Evolutionary conservation across 2,888 invertebrate species (phyloP).

Genomic region (Oxystoma pomonae): DNA sequence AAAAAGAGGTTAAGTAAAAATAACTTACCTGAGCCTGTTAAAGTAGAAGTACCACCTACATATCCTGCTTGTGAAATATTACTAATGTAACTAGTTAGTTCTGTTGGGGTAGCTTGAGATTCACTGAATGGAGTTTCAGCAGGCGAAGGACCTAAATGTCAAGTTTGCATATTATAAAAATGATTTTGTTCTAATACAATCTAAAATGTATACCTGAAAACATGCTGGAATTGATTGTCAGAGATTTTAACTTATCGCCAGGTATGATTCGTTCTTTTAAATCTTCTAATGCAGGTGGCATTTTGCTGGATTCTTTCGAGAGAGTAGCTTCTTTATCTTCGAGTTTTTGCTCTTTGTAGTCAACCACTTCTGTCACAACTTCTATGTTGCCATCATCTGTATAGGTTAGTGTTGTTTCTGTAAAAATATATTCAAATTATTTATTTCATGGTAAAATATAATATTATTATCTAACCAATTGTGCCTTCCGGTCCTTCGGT

Average conservation of each 20-base stretch:
- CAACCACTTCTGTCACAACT: slow-evolving; percentile 28
- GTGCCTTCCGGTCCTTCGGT: slow-evolving; percentile 44
- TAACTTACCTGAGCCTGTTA: neutral
- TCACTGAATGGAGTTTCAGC: neutral
- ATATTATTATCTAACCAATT: slow-evolving; percentile 27
- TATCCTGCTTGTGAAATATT: neutral
- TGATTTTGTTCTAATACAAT: no score
- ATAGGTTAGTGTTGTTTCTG: slow-evolving; percentile 40
- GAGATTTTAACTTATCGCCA: neutral
- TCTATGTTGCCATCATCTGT: slow-evolving; percentile 43
- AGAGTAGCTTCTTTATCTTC: no score
- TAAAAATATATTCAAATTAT: neutral
- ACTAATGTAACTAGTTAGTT: neutral
- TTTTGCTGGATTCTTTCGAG: no score
- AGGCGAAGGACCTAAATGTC: neutral
- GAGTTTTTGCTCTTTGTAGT: slow-evolving; percentile 4
- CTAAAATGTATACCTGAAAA: no score
- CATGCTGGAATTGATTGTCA: slow-evolving; percentile 12
- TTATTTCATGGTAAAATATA: neutral
- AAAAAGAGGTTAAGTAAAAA: no score
- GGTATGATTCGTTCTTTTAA: no score
- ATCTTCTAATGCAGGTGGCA: no score
- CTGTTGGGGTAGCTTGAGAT: neutral
- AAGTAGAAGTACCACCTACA: neutral
- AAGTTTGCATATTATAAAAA: no score